Base-by-base conservation (phyloP, 2,888 invertebrate genomes). In the Orthonevra nobilis region DNA sequence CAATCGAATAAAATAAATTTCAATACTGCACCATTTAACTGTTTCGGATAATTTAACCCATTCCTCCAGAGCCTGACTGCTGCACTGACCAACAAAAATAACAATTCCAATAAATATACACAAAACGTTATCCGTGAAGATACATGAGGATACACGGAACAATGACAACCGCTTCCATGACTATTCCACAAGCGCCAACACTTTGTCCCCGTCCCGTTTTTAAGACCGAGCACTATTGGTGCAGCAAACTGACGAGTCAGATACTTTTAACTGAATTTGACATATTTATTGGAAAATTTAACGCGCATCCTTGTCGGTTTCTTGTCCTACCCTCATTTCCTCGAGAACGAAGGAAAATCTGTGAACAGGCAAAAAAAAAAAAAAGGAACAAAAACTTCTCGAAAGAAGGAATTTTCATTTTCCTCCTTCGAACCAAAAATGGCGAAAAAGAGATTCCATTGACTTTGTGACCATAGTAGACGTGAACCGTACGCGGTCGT, bases 21-120 rank as follows among this genome's bases (percentile, higher is more conserved):
- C 85, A 85, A 86, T 86, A 85, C 85, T 85, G 86, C 84, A 85
- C 83, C 83, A 85, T 84, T 87, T 86, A 87, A 86, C 87, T 86
- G 86, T 85, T 83, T 82, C 60, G 72, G 70, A 75, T 69, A 70
- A 75, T 75, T 69, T 58, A 36, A 28, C 46, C 44, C 60, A n/a
- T 2, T 34, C 14, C 28, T 28, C 30, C 38, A 23, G 52, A 20
- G 40, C 19, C 40, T 9, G 48, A 19, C 15, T 30, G 36, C 38
- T 30, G 19, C 52, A 54, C 68, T 69, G 75, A 69, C 63, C 63
- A 69, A 61, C 74, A 61, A 72, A n/a, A 60, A 60, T 34, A 12
- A 40, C 38, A 36, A 61, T 74, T 46, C 61, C 68, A 61, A 68
- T 75, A 61, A 68, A 68, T 63, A 56, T 61, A 54, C 46, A 48